Conservation (phyloP, 2,113 vertebrate genomes). For the Sylvilagus bachmani region DNA sequence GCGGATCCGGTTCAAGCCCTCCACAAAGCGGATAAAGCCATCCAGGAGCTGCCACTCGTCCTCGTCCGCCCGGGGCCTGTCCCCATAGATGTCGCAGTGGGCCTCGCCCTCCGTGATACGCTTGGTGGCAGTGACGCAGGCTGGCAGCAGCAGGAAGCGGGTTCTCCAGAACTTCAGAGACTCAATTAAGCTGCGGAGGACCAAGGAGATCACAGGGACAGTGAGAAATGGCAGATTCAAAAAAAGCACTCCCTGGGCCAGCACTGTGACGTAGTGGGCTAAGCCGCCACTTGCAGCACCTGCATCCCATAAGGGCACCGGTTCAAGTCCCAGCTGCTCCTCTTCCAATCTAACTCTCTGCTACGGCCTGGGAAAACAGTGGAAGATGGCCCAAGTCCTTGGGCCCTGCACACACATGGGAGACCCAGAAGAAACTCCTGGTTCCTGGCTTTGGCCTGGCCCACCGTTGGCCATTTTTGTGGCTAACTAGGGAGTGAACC, state of each 20-base stretch:
- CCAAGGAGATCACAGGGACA: background rate
- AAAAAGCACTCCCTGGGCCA: background rate
- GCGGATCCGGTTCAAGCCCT: slow-evolving; percentile 97
- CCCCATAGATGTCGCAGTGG: slow-evolving; percentile 96
- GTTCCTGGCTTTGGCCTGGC: too few relatives aligned
- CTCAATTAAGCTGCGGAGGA: slow-evolving; percentile 93
- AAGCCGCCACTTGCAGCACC: too few relatives aligned
- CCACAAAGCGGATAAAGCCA: slow-evolving; percentile 97
- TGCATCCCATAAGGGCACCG: too few relatives aligned
- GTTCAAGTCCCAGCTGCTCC: too few relatives aligned
- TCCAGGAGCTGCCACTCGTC: slow-evolving; percentile 96
- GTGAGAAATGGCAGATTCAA: background rate
- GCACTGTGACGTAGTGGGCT: too few relatives aligned
- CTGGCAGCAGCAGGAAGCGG: slow-evolving; percentile 96
- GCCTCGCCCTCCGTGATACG: slow-evolving; percentile 94
- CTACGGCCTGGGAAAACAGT: too few relatives aligned
- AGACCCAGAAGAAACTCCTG: too few relatives aligned
- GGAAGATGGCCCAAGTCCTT: too few relatives aligned
- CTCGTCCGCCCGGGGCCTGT: slow-evolving; percentile 90
- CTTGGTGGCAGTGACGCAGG: slow-evolving; percentile 94
- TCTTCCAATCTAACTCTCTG: too few relatives aligned
- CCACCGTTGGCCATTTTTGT: too few relatives aligned
- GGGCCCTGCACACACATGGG: too few relatives aligned
- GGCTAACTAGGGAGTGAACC: too few relatives aligned
- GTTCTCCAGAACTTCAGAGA: slow-evolving; percentile 99